Evolutionary conservation across 2,797 vertebrate species (phyloP).

Genomic region (Chrysocyon brachyurus): DNA sequence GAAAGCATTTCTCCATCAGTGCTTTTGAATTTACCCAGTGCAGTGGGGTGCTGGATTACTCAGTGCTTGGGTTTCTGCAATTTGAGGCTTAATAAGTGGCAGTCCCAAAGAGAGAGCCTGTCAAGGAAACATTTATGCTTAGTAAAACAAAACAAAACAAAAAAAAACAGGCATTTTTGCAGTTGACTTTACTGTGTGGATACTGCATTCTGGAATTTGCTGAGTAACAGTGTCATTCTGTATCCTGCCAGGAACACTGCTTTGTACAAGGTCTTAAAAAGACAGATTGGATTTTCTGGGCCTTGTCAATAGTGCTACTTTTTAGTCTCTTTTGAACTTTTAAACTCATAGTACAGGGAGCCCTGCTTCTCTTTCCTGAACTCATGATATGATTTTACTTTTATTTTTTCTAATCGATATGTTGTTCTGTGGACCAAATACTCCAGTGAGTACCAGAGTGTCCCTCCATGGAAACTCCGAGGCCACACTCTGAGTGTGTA

Average conservation of each 20-base stretch:
- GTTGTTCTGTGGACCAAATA: slow-evolving; percentile 33
- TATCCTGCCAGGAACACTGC: not conserved
- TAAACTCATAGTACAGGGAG: not conserved
- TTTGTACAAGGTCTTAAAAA: not conserved
- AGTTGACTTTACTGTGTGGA: not conserved
- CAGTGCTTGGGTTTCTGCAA: not conserved
- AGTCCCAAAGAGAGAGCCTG: not conserved
- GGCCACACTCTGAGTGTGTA: not conserved
- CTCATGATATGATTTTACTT: not conserved
- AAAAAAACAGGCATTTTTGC: not conserved
- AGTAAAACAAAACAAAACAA: not conserved
- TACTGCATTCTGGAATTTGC: not conserved
- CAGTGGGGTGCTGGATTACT: not conserved
- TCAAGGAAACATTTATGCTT: not conserved
- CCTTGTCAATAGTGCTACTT: slow-evolving; percentile 18
- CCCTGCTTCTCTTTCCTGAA: not conserved
- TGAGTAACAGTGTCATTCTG: not conserved
- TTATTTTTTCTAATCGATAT: not conserved
- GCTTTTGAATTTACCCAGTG: not conserved
- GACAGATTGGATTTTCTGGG: not conserved
- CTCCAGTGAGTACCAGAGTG: not conserved
- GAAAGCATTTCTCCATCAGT: not conserved
- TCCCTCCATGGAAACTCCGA: not conserved
- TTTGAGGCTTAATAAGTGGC: not conserved
- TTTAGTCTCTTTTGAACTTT: not conserved